Percentiles rank a stretch among this genome's conserved stretches.
Evolutionary conservation across 92 coral and sea anemone genomes (phyloP).

Genomic region (Porites rus): DNA sequence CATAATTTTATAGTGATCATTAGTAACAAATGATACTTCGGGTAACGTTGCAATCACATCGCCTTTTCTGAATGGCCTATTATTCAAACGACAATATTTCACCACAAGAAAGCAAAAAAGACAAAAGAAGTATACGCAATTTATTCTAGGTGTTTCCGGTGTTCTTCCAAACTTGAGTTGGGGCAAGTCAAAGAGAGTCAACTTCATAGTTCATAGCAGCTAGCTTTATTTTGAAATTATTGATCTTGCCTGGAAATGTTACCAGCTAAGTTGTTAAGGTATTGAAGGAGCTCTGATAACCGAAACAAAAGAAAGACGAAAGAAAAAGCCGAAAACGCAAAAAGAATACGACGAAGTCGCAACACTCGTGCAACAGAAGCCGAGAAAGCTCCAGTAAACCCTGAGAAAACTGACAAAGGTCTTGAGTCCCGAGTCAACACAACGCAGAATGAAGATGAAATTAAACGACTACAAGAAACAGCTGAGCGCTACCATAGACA

Average conservation of each 20-base stretch:
- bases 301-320: conserved; percentile 22
- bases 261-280: conserved; percentile 9
- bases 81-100: conserved; percentile 17
- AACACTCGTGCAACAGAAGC: neutral
- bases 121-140: conserved; percentile 1
- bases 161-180: neutral
- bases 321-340: neutral
- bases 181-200: too few species aligned
- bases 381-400: neutral
- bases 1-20: too few species aligned
- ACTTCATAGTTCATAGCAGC: too few species aligned
- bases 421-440: neutral
- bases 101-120: neutral
- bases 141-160: neutral
- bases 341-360: conserved; percentile 26
- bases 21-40: conserved; percentile 5
- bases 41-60: neutral
- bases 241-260: neutral
- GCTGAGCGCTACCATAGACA: conserved; percentile 46
- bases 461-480: neutral
- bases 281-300: conserved; percentile 27
- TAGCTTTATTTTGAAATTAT: too few species aligned
- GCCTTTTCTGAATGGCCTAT: neutral
- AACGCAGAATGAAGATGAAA: neutral
- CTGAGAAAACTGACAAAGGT: neutral